Percentiles rank a stretch among this genome's conserved stretches.
phyloP scores from a whole-genome alignment of 2,888 invertebrate species.

The Lymantria dispar region DNA sequence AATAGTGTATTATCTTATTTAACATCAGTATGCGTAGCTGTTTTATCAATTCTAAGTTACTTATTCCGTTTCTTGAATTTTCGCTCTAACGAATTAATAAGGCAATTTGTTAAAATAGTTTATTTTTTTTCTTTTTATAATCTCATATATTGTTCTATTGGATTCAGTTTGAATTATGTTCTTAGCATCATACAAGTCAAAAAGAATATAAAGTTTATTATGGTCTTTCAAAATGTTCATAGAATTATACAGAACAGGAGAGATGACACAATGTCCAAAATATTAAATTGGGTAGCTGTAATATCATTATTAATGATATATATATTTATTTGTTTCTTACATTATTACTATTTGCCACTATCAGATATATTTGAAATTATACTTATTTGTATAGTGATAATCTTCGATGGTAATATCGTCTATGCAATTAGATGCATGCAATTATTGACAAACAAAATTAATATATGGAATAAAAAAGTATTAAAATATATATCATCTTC shows the following conservation, averaged over 20 bases:
- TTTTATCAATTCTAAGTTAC: background rate
- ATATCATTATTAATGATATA: background rate
- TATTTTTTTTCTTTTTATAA: slow-evolving; percentile 3
- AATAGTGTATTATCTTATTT: slow-evolving; percentile 10
- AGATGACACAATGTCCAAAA: background rate
- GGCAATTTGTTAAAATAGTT: slow-evolving; percentile 1
- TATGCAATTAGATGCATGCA: slow-evolving; percentile 3
- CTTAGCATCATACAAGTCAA: background rate
- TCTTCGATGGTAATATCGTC: slow-evolving; percentile 11
- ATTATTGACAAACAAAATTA: slow-evolving; percentile 6
- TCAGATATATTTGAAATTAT: background rate
- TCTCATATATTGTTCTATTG: background rate
- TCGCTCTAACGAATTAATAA: background rate
- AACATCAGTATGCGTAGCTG: slow-evolving; percentile 1
- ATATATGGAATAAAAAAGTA: slow-evolving; percentile 8
- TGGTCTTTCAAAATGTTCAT: slow-evolving; percentile 14
- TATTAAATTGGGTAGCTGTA: background rate
- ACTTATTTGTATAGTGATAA: background rate
- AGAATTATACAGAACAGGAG: slow-evolving; percentile 1
- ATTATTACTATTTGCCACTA: background rate
- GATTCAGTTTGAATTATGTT: slow-evolving; percentile 8
- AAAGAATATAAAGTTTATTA: too few relatives aligned
- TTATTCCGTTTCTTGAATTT: background rate
- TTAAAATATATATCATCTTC: background rate
- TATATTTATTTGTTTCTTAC: too few relatives aligned